Conservation (phyloP, 2,113 vertebrate genomes). For the Phodopus roborovskii region DNA sequence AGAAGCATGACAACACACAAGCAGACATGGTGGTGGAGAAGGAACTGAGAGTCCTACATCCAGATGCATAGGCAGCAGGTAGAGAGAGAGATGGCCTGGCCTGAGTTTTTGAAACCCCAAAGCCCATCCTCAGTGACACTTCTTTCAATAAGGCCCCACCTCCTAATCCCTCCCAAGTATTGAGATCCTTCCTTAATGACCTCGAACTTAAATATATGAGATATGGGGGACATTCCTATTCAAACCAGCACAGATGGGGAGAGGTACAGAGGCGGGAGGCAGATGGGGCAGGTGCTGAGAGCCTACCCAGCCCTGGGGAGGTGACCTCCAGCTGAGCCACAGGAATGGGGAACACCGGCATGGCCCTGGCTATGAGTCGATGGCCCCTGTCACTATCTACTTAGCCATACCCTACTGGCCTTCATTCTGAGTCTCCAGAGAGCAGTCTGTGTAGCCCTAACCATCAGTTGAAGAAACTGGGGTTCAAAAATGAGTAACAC, state of each 20-base stretch:
- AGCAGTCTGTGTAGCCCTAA: neutral
- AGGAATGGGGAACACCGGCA: neutral
- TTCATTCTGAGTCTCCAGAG: neutral
- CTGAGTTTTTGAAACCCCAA: neutral
- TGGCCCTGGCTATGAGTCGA: neutral
- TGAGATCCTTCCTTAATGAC: too few relatives aligned
- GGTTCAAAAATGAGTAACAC: too few relatives aligned
- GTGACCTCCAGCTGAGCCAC: neutral
- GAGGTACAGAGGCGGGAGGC: neutral
- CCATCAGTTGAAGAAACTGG: neutral
- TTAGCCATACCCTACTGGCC: neutral
- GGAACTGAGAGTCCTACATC: too few relatives aligned
- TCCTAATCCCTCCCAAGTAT: too few relatives aligned
- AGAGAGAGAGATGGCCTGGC: too few relatives aligned
- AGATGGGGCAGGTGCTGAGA: too few relatives aligned
- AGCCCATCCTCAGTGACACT: neutral
- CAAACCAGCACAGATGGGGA: neutral
- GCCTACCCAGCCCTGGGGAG: neutral
- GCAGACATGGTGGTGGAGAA: too few relatives aligned
- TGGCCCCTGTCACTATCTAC: neutral
- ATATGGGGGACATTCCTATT: neutral
- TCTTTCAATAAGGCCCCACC: neutral
- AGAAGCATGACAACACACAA: too few relatives aligned
- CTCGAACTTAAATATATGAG: too few relatives aligned
- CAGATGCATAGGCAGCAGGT: too few relatives aligned